Evolutionary conservation across 2,888 invertebrate genomes (phyloP), one percentile per base, ranked within the genome.

Genomic region (Amblyjoppa fuscipennis): DNA sequence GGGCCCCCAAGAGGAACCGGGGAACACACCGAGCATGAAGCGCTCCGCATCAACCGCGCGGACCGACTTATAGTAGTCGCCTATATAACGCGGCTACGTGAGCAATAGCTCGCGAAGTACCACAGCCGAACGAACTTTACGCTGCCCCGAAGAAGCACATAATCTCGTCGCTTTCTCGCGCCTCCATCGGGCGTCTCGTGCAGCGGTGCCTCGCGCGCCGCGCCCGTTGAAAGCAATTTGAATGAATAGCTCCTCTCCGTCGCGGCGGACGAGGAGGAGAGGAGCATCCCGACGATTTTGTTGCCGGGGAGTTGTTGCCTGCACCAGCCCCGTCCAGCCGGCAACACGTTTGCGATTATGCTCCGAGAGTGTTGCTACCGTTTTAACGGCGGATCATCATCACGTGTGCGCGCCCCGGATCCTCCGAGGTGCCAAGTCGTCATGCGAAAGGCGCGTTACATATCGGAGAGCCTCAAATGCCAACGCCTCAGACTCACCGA

Each of bases 161-260:
- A 34, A 51, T 77, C 76, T 49, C 51, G 66, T 80, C 34, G 41
- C 34, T 25, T 53, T 70, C 77, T 71, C 51, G 31, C 31, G 28
- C 64, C 71, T 71, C 45, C 45, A 61, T 79, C 71, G 28, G 71
- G 49, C 13, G 45, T 64, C 80, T 56, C 74, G 66, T 71, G 16
- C 49, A 11, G 20, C 49, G 34, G 49, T 64, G 51, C 49, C 45
- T 31, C 16, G 28, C 25, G 59, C 59, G 59, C 20, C 41, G 59
- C 66, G 76, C 51, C 59, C 66, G 76, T 75, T 78, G 53, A 78
- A 81, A 81, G 78, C 85, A 81, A 85, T 85, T 85, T 81, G 41
- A 78, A 78, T 69, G 74, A 78, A 81, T 75, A 79, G 73, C 64
- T 81, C 28, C 59, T 45, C 45, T 25, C 51, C 28, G 38, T 56